phyloP scores from a whole-genome alignment of 1,140 invertebrate genomes.

The Apis laboriosa region DNA sequence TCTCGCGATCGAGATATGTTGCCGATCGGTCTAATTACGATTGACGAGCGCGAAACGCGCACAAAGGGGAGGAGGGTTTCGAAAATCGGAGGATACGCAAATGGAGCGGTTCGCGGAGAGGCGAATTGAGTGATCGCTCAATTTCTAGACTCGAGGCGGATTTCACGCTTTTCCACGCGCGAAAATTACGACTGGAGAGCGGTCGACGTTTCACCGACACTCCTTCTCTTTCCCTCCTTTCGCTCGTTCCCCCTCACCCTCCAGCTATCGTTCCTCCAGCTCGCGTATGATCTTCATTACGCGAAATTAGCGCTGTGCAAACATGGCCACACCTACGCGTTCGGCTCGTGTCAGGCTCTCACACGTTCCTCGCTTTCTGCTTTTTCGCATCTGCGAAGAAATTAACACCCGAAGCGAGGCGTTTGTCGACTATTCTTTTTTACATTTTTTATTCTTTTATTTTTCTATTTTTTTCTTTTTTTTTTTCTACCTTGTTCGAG shows the following conservation, averaged over 20 bases:
- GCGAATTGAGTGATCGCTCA: constrained; percentile 12
- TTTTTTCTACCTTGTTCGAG: background rate
- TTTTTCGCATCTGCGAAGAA: constrained; percentile 33
- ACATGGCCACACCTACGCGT: constrained; percentile 51
- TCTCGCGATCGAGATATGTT: background rate
- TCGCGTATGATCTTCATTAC: constrained; percentile 60
- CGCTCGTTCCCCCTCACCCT: constrained; percentile 19
- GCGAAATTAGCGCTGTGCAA: constrained; percentile 59
- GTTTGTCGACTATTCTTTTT: too few relatives aligned
- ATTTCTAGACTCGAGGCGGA: constrained; percentile 28
- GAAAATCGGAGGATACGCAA: background rate
- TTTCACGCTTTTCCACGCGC: constrained; percentile 50
- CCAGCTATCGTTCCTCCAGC: constrained; percentile 41
- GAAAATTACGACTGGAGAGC: constrained; percentile 40
- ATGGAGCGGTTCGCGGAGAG: background rate
- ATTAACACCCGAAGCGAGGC: constrained; percentile 50
- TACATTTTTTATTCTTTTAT: too few relatives aligned
- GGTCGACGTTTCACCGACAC: constrained; percentile 5
- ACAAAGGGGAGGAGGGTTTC: background rate
- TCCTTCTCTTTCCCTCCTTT: background rate
- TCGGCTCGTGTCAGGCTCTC: constrained; percentile 42
- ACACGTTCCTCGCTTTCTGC: background rate
- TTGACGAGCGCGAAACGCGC: background rate
- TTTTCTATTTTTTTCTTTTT: too few relatives aligned
- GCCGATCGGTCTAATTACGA: background rate